Base-by-base conservation (phyloP, 23 tunicate species). In the Halocynthia aurantium region DNA sequence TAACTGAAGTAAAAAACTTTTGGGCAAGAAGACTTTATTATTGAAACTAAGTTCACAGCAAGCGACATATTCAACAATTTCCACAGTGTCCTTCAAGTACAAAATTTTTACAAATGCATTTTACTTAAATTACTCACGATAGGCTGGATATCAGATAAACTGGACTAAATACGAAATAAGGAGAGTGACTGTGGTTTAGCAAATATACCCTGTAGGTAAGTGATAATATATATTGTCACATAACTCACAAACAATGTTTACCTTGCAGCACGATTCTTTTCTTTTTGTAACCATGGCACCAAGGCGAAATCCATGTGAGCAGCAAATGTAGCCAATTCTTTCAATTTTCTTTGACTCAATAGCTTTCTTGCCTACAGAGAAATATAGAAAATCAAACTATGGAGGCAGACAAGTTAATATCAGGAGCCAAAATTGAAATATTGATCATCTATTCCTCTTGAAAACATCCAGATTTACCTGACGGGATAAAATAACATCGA, bases 281-380 rank as follows among this genome's bases (percentile, higher is more conserved):
- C 98, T 66, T 87, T 87, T 17, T 81, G 74, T 51, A 93, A 69
- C 93, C 93, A 93, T 2, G 98, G 98, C 17, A 93, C 86, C 53
- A 93, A 81, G 51, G 87, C 95, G 61, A 93, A 93, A 50, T 93
- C 85, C 21, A 93, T 82, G 57, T 88, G 69, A 51, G 98, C 93
- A 10, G 98, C 93, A 80, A 93, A 93, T 52, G 87, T 87, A 11
- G 95, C 98, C 11, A 93, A 80, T 6, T 81, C 73, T 44, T 77
- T 80, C 55, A 93, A 60, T 70, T 81, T 85, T n/a, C 53, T 82
- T 11, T 93, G 84, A 40, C 86, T 31, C 57, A 93, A 75, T 84
- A 93, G 82, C 65, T 93, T 86, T 7, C 98, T 77, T 7, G 98
- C 98, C 98, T 93, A 84, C 31, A 50, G 51, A 7, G 18, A 57